Evolutionary conservation across 2,797 vertebrate genomes (phyloP).

Genomic region (Rhynchotus rufescens): DNA sequence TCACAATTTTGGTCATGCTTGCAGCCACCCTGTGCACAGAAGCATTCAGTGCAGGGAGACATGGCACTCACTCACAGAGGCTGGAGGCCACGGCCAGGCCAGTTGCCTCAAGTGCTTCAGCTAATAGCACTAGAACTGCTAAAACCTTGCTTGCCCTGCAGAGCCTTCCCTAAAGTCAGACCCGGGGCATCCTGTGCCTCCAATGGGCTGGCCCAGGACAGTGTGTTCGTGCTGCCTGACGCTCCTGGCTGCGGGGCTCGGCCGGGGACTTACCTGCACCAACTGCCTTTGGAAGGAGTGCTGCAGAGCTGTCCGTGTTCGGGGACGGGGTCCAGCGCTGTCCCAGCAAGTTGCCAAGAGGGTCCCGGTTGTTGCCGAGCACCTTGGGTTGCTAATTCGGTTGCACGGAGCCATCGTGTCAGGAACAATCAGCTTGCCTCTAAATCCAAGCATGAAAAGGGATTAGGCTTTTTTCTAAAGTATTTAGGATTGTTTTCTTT

Average conservation of each 20-base stretch:
- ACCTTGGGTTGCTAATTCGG: background rate
- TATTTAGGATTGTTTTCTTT: background rate
- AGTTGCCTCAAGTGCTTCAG: background rate
- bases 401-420: accelerated
- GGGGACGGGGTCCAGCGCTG: background rate
- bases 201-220: accelerated
- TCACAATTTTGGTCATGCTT: background rate
- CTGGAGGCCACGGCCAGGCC: background rate
- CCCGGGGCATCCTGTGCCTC: background rate
- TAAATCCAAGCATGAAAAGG: accelerated
- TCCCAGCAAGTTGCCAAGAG: accelerated
- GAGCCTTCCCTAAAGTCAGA: background rate
- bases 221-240: background rate
- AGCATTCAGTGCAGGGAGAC: accelerated
- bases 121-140: accelerated
- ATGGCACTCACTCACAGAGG: background rate
- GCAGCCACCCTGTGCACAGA: background rate
- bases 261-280: no score
- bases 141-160: no score
- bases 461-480: no score
- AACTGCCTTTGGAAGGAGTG: no score
- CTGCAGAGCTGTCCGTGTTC: no score
- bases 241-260: background rate
- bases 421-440: background rate
- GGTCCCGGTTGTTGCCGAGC: background rate